These are phyloP conservation scores for Matsumyia berberina DNA, from an alignment of 2,888 invertebrate genomes.

Conservation along the genomic window DNA sequence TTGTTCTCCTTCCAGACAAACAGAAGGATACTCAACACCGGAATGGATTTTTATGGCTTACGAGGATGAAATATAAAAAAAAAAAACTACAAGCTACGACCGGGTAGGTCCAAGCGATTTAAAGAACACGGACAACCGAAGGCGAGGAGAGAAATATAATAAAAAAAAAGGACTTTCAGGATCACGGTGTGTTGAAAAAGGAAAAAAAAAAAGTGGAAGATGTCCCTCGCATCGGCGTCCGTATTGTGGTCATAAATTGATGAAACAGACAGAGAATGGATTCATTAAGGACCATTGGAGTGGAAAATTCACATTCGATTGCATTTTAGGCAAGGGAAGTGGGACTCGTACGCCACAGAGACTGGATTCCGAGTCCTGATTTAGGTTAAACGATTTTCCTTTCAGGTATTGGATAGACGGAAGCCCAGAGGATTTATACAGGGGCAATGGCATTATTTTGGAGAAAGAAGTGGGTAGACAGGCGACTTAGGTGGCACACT, in stretches of 20 bases:
- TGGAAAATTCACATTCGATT: slow-evolving; percentile 37
- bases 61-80: slow-evolving; percentile 8
- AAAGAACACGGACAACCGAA: neutral
- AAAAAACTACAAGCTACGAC: slow-evolving; percentile 4
- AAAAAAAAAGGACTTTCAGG: slow-evolving; percentile 12
- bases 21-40: slow-evolving; percentile 13
- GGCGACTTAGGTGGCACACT: neutral
- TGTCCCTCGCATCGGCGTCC: neutral
- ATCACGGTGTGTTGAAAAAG: slow-evolving; percentile 10
- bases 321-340: neutral
- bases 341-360: neutral
- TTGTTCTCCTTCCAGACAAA: neutral
- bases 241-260: slow-evolving; percentile 45
- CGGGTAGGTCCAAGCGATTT: slow-evolving; percentile 4
- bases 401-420: neutral
- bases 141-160: neutral
- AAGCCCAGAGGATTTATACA: neutral
- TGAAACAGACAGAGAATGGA: slow-evolving; percentile 6
- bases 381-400: neutral
- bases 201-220: slow-evolving; percentile 23
- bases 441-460: neutral
- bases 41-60: slow-evolving; percentile 26
- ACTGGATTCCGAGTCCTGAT: neutral
- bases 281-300: slow-evolving; percentile 21
- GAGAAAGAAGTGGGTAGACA: neutral